Base-by-base conservation (phyloP, 2,888 invertebrate species). In the Epistrophe grossulariae region DNA sequence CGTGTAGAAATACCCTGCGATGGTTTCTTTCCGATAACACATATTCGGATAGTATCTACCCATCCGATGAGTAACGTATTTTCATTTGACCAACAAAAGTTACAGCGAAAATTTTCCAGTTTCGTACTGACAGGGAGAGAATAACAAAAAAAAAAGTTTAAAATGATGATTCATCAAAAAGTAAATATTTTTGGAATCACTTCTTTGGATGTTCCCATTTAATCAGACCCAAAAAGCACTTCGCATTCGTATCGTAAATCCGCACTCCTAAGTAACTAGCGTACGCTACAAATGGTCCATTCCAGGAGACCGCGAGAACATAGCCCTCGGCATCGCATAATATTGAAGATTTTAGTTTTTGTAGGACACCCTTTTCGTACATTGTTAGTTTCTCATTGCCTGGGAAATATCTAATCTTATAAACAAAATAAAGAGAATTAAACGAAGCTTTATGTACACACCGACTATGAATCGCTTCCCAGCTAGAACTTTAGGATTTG, bases 21-120 rank as follows among this genome's bases (percentile, higher is more conserved):
- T 89, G 95, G 96, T 82, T 97, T 94, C 92, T 97, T 97, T 88
- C 97, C 94, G 89, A 99, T 97, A 76, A 97, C 95, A 93, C 98
- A 98, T 89, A 98, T 96, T 91, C 98, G 94, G 13, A 99, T 96
- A 7, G 96, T 97, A 91, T 99, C 97, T 0, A 97, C 98, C 99
- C 99, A 99, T 4, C 98, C 99, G 88, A 97, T 96, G 90, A 99
- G 94, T 17, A 99, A 94, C 0, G 98, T 98, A 89, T 95, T 95
- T 15, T 95, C 94, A 90, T 97, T 97, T 9, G 97, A 96, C 99
- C 99, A 99, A 83, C 96, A 95, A 55, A 99, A 94, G 93, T 97
- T 97, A 91, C 99, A 99, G 13, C 97, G 95, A 90, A 94, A 96
- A 91, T 95, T 94, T 70, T 91, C 92, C 11, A 93, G 89, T 45